phyloP scores from a whole-genome alignment of 2,113 vertebrate genomes.

The Coregonus clupeaformis region DNA sequence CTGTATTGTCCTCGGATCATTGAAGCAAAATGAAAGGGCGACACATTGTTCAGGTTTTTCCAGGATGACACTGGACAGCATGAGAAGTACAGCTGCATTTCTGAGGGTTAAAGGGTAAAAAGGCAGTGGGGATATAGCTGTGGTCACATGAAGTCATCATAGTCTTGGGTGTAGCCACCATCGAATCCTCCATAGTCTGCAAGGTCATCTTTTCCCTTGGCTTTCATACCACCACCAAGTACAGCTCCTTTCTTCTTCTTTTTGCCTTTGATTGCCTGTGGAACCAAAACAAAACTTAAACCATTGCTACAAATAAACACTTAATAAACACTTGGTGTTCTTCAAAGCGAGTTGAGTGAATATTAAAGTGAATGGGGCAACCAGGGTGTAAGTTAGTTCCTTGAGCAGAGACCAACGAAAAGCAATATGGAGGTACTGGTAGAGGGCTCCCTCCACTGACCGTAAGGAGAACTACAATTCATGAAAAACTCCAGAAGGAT shows the following conservation, averaged over 20 bases:
- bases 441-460: too few species aligned
- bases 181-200: slow-evolving; percentile 84
- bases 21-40: slow-evolving; percentile 76
- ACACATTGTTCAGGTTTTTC: slow-evolving; percentile 77
- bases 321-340: neutral
- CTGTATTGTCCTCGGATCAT: slow-evolving; percentile 67
- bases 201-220: slow-evolving; percentile 86
- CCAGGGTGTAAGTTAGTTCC: too few species aligned
- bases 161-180: slow-evolving; percentile 85
- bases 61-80: slow-evolving; percentile 94
- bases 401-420: too few species aligned
- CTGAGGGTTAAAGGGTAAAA: slow-evolving; percentile 73
- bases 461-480: too few species aligned
- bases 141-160: slow-evolving; percentile 86
- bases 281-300: neutral
- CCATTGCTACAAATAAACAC: neutral
- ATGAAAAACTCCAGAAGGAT: too few species aligned
- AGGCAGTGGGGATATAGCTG: too few species aligned
- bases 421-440: too few species aligned
- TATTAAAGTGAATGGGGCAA: neutral
- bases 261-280: slow-evolving; percentile 70
- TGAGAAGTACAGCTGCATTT: slow-evolving; percentile 87
- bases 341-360: neutral
- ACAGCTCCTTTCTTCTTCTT: slow-evolving; percentile 86
- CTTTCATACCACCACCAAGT: slow-evolving; percentile 85